A percentile compares a stretch with the other conserved stretches of the same genome.
These are phyloP conservation scores for Ophthalmolycus amberensis DNA, from an alignment of 2,113 vertebrate genomes.

Conservation along the genomic window DNA sequence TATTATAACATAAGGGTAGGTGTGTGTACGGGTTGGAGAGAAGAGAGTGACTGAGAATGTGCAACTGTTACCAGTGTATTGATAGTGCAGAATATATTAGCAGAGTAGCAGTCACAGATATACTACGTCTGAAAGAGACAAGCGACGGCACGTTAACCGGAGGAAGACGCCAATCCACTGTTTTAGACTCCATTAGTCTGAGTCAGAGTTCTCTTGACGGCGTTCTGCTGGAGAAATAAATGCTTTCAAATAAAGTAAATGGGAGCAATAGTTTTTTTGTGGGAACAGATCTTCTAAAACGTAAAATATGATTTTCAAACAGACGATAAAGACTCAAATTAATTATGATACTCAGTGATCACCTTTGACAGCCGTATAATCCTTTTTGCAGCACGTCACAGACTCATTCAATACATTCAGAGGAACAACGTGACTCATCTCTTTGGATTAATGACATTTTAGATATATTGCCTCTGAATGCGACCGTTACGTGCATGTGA, in stretches of 20 bases:
- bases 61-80: too few relatives aligned
- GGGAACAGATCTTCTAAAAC: background rate
- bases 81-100: background rate
- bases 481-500: background rate
- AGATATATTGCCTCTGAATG: conserved; percentile 1
- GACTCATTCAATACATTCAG: background rate
- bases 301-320: background rate
- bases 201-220: background rate
- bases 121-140: background rate
- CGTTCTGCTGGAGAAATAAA: background rate
- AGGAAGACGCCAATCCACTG: background rate
- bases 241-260: background rate
- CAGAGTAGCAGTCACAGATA: background rate
- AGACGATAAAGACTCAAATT: background rate
- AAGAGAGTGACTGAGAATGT: too few relatives aligned
- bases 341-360: background rate
- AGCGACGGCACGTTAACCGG: background rate
- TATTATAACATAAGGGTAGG: too few relatives aligned
- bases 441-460: conserved; percentile 16
- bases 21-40: too few relatives aligned
- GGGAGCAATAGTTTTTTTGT: background rate
- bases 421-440: conserved; percentile 13
- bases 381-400: background rate
- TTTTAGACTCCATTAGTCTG: conserved; percentile 2
- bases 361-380: background rate